phyloP scores from a whole-genome alignment of 2,113 vertebrate genomes.

The Protomyctophum bolini region DNA sequence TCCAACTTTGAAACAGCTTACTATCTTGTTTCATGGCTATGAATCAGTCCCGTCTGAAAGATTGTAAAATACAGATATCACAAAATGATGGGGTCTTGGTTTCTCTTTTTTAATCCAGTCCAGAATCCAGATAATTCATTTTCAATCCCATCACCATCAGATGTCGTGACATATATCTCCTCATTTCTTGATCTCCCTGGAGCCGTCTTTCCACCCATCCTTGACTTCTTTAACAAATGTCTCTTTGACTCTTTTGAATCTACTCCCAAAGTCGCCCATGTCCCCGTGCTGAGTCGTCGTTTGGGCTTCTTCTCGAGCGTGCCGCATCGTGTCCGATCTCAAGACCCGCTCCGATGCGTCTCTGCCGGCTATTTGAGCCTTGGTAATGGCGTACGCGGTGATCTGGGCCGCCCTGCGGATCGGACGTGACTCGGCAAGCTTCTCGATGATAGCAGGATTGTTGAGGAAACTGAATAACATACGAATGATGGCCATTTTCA shows the following conservation, averaged over 20 bases:
- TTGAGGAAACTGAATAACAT: slow-evolving; percentile 76
- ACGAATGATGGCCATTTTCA: slow-evolving; percentile 53
- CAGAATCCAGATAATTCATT: no score
- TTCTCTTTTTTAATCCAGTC: no score
- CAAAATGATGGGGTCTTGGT: no score
- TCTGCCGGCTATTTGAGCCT: slow-evolving; percentile 78
- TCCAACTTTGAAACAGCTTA: no score
- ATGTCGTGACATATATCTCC: background rate
- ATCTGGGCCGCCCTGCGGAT: slow-evolving; percentile 86
- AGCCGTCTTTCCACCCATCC: slow-evolving; percentile 73
- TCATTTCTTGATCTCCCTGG: slow-evolving; percentile 72
- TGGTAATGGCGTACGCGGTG: slow-evolving; percentile 82
- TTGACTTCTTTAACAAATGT: slow-evolving; percentile 81
- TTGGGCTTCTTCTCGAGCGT: slow-evolving; percentile 64
- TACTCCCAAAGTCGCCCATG: slow-evolving; percentile 63
- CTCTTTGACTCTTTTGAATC: slow-evolving; percentile 74
- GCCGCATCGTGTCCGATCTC: slow-evolving; percentile 69
- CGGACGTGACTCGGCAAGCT: slow-evolving; percentile 83
- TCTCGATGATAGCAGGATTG: slow-evolving; percentile 82
- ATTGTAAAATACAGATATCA: no score
- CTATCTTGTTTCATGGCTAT: no score
- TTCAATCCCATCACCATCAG: no score
- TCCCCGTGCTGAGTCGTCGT: slow-evolving; percentile 42
- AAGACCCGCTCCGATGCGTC: slow-evolving; percentile 65
- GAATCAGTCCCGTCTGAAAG: no score